Evolutionary conservation across 2,113 vertebrate genomes (phyloP), one percentile per base, ranked within the genome.

Genomic region (Siphamia tubifer): DNA sequence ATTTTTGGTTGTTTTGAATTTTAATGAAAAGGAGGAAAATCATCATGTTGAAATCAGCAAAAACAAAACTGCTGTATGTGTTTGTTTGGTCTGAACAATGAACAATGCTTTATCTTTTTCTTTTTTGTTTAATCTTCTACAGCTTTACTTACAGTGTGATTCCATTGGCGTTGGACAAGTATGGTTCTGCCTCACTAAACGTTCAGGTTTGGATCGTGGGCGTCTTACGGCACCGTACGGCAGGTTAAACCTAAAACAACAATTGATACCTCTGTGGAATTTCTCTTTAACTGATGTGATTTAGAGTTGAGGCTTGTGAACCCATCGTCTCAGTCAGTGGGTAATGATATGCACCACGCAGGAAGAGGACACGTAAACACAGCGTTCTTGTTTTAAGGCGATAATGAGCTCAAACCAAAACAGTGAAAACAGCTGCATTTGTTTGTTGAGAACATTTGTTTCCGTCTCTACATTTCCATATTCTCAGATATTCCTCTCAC

Each of bases 101-200:
- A 12, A 23, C 1, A 35, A 12, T 39, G 19, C 10, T 48, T 11
- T 24, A 17, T 27, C 23, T 23, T 5, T n/a, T n/a, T n/a, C n/a
- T n/a, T n/a, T n/a, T n/a, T n/a, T n/a, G n/a, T n/a, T n/a, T n/a
- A n/a, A n/a, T n/a, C n/a, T n/a, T n/a, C n/a, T n/a, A n/a, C n/a
- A n/a, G n/a, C n/a, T 74, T 65, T 78, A 23, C 19, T 1, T 56
- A 32, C 47, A 19, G 40, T 25, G 2, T 56, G 52, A 27, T 17
- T 72, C 28, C 43, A 54, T 67, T 73, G 53, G n/a, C n/a, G n/a
- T n/a, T n/a, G n/a, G n/a, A n/a, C n/a, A n/a, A n/a, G n/a, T n/a
- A n/a, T n/a, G 11, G 54, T 45, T 55, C 40, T 55, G 51, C 80
- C 77, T 68, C 73, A 39, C 40, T 69, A 66, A 77, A 74, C 74